phyloP scores from a whole-genome alignment of 2,797 vertebrate genomes.

The Bradypus variegatus region DNA sequence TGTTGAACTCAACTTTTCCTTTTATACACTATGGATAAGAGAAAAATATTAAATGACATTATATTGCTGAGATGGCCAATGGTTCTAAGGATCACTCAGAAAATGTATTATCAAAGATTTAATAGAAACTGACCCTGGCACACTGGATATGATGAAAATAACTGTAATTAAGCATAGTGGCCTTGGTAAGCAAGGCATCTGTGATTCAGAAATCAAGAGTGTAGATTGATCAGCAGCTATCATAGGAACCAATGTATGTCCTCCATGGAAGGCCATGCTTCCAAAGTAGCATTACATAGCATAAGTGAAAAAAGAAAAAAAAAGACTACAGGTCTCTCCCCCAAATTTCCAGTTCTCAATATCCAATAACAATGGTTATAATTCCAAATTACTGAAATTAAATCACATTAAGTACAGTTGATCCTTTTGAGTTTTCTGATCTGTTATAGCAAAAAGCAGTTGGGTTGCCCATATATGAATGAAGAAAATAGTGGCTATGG shows the following conservation, averaged over 20 bases:
- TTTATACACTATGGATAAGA: neutral
- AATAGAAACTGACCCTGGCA: neutral
- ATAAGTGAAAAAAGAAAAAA: neutral
- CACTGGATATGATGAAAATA: neutral
- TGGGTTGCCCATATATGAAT: neutral
- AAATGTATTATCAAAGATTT: neutral
- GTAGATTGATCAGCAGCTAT: neutral
- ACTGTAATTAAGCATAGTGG: neutral
- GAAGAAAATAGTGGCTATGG: neutral
- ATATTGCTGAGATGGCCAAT: neutral
- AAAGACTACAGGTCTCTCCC: neutral
- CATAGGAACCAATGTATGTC: neutral
- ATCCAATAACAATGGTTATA: neutral
- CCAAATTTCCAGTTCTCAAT: neutral
- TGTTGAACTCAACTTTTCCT: neutral
- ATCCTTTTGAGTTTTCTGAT: neutral
- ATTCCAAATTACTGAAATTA: neutral
- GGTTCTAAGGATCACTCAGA: neutral
- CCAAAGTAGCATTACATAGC: neutral
- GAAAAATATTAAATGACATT: neutral
- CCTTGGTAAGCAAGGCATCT: neutral
- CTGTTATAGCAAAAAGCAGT: neutral
- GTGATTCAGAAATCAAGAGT: neutral
- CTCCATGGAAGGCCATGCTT: neutral
- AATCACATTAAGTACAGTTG: neutral